Conservation (phyloP, 2,888 invertebrate species). For the Hesperia comma region DNA sequence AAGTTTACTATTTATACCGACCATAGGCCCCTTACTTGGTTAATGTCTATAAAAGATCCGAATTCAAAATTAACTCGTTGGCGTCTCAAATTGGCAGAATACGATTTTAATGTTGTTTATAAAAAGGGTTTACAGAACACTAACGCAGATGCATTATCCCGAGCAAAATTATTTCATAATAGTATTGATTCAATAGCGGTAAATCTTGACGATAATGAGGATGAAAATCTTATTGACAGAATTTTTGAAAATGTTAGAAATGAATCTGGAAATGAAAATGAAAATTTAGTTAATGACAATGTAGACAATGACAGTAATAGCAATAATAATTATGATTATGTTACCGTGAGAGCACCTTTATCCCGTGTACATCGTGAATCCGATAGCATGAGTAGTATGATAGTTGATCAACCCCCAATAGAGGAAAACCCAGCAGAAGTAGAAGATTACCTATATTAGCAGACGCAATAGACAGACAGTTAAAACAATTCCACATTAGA, state of each 20-base stretch:
- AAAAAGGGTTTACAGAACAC: conserved; percentile 48
- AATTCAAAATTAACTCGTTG: conserved; percentile 56
- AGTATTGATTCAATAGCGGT: conserved; percentile 14
- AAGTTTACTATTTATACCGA: conserved; percentile 61
- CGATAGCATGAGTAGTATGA: too few relatives aligned
- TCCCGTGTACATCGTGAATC: too few relatives aligned
- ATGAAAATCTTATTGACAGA: conserved; percentile 6
- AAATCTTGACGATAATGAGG: conserved; percentile 8
- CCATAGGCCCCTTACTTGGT: conserved; percentile 57
- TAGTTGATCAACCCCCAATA: too few relatives aligned
- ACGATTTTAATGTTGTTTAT: conserved; percentile 46
- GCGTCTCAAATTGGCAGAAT: conserved; percentile 51
- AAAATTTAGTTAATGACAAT: neutral
- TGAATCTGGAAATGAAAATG: conserved; percentile 3
- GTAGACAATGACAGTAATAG: neutral
- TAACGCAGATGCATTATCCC: conserved; percentile 49
- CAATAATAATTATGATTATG: too few relatives aligned
- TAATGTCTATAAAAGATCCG: conserved; percentile 58
- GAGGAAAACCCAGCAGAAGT: too few relatives aligned
- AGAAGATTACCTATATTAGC: too few relatives aligned
- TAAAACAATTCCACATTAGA: too few relatives aligned
- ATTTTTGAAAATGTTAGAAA: conserved; percentile 15
- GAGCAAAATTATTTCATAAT: conserved; percentile 42
- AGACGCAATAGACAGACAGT: too few relatives aligned
- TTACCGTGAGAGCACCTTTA: too few relatives aligned